Percentiles rank a stretch among this genome's conserved stretches.
Evolutionary conservation across 2,113 vertebrate species (phyloP).

Genomic region (Misgurnus mizolepis): DNA sequence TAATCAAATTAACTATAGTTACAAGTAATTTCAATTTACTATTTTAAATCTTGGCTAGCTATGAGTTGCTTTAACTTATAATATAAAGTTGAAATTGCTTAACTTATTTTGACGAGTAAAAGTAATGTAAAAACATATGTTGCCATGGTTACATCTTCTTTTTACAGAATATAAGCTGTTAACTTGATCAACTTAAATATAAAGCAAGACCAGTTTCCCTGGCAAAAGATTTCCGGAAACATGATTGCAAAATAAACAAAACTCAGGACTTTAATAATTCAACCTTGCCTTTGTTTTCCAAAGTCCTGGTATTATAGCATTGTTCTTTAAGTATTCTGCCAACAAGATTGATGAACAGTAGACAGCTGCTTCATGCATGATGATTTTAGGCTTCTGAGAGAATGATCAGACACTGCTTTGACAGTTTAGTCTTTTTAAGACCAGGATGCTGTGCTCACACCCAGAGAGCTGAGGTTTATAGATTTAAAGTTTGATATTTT

Average conservation of each 20-base stretch:
- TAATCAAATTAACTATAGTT: too few relatives aligned
- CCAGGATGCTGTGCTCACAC: neutral
- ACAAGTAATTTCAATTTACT: too few relatives aligned
- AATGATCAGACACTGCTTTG: neutral
- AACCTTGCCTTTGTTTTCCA: neutral
- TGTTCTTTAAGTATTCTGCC: slow-evolving; percentile 9
- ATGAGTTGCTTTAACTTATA: too few relatives aligned
- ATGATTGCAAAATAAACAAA: slow-evolving; percentile 15
- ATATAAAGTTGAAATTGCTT: too few relatives aligned
- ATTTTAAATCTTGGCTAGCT: too few relatives aligned
- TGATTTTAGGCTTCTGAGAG: neutral
- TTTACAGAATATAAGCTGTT: neutral
- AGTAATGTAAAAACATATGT: too few relatives aligned
- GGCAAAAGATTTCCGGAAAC: slow-evolving; percentile 1
- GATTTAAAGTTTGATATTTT: neutral
- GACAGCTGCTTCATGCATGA: slow-evolving; percentile 9
- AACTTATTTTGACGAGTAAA: too few relatives aligned
- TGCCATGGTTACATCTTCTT: too few relatives aligned
- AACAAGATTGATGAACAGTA: neutral
- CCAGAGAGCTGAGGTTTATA: neutral
- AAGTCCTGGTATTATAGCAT: neutral
- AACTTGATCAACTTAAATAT: neutral
- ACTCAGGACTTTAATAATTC: neutral
- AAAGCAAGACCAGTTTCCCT: neutral
- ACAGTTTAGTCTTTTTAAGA: neutral